These are phyloP conservation scores for Embidobia sp. DNA, from an alignment of 2,888 invertebrate species.

Conservation along the genomic window DNA sequence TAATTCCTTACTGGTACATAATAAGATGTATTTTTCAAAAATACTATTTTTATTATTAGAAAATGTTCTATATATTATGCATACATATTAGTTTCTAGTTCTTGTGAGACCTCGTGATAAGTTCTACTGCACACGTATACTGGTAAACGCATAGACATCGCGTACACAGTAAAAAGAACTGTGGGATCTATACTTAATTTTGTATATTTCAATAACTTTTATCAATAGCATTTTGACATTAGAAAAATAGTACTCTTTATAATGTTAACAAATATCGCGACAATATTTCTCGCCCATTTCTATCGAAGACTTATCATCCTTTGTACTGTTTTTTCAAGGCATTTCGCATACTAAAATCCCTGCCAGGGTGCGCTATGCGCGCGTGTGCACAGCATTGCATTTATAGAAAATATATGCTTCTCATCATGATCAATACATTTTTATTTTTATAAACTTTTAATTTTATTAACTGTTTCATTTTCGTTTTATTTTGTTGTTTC, in stretches of 20 bases:
- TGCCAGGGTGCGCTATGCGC: conserved; percentile 71
- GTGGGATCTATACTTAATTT: conserved; percentile 65
- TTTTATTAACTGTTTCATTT: conserved; percentile 7
- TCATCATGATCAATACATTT: conserved; percentile 34
- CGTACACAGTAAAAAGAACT: conserved; percentile 75
- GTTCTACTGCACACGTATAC: too few relatives aligned
- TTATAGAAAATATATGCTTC: conserved; percentile 81
- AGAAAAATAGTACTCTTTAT: conserved; percentile 79
- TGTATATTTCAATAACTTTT: conserved; percentile 33
- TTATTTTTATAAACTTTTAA: conserved; percentile 27
- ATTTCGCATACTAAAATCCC: conserved; percentile 81
- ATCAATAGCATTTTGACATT: conserved; percentile 72
- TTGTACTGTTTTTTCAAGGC: conserved; percentile 83
- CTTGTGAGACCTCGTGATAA: too few relatives aligned
- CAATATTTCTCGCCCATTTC: conserved; percentile 81
- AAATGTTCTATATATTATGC: too few relatives aligned
- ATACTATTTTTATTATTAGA: too few relatives aligned
- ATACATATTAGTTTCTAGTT: too few relatives aligned
- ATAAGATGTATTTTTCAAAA: too few relatives aligned
- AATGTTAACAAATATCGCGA: conserved; percentile 75
- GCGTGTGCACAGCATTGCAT: conserved; percentile 65
- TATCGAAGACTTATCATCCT: conserved; percentile 79
- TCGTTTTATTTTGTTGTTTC: background rate
- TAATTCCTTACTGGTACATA: too few relatives aligned
- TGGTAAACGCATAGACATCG: conserved; percentile 36